phyloP scores from a whole-genome alignment of 1,140 invertebrate species.

The Whitmania pigra region DNA sequence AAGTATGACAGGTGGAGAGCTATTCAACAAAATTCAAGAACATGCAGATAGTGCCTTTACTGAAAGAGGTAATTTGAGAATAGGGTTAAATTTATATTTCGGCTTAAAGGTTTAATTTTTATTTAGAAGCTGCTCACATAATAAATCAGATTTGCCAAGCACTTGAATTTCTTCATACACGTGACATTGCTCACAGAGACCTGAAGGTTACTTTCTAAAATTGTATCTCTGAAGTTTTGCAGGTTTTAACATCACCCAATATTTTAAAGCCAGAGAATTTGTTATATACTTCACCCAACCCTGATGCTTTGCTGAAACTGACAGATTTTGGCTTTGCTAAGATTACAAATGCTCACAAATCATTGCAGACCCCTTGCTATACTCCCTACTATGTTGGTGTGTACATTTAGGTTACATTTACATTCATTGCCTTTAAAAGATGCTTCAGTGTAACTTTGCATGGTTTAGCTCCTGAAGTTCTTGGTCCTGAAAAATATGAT shows the following conservation, averaged over 20 bases:
- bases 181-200: constrained; percentile 91
- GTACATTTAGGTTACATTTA: background rate
- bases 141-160: constrained; percentile 91
- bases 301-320: constrained; percentile 69
- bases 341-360: constrained; percentile 61
- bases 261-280: constrained; percentile 48
- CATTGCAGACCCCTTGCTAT: constrained; percentile 86
- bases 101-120: background rate
- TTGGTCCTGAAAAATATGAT: constrained; percentile 93
- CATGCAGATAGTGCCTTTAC: constrained; percentile 82
- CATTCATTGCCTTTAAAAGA: background rate
- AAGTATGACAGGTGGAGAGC: constrained; percentile 89
- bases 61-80: constrained; percentile 59
- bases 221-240: too few species aligned
- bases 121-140: constrained; percentile 69
- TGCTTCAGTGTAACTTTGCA: background rate
- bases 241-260: background rate
- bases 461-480: constrained; percentile 69
- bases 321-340: constrained; percentile 99
- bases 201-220: constrained; percentile 53
- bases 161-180: constrained; percentile 83
- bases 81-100: background rate
- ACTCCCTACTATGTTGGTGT: constrained; percentile 89
- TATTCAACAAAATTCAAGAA: constrained; percentile 91
- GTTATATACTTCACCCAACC: constrained; percentile 43